Evolutionary conservation across 2,113 vertebrate species (phyloP).

Genomic region (Psephotus haematonotus): DNA sequence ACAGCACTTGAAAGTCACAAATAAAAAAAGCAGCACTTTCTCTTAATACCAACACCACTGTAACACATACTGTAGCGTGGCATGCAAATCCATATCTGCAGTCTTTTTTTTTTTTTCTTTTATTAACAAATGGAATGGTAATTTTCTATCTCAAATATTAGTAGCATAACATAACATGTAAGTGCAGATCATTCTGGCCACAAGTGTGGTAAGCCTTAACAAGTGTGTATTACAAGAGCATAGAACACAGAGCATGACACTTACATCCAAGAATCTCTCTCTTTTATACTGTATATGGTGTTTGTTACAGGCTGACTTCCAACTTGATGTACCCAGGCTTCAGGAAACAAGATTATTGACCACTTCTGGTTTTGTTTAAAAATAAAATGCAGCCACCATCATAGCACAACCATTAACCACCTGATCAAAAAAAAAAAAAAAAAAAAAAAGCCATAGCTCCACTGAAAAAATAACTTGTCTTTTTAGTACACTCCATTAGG

Average conservation of each 20-base stretch:
- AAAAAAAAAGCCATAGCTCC: conserved; percentile 42
- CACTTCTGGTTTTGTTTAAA: conserved; percentile 5
- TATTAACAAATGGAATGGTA: conserved; percentile 67
- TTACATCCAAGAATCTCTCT: conserved; percentile 37
- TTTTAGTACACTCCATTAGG: conserved; percentile 36
- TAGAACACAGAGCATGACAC: conserved; percentile 47
- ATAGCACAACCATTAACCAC: conserved; percentile 13
- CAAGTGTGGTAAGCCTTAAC: conserved; percentile 44
- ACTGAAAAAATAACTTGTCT: conserved; percentile 27
- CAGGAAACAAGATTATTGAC: conserved; percentile 35
- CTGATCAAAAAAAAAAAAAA: conserved; percentile 35
- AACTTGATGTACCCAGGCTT: conserved; percentile 20
- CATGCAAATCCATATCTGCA: conserved; percentile 70
- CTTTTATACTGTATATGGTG: conserved; percentile 53
- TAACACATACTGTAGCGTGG: conserved; percentile 67
- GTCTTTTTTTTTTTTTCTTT: conserved; percentile 25
- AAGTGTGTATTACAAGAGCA: conserved; percentile 41
- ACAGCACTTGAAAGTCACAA: conserved; percentile 71
- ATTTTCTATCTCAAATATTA: conserved; percentile 67
- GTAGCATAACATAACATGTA: conserved; percentile 70
- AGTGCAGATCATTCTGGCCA: conserved; percentile 63
- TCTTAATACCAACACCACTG: conserved; percentile 72
- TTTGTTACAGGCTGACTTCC: conserved; percentile 49
- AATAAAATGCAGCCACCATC: conserved; percentile 32
- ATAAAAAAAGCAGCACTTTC: conserved; percentile 75